Base-by-base conservation (phyloP, 2,888 invertebrate genomes). In the Pediacus dermestoides region DNA sequence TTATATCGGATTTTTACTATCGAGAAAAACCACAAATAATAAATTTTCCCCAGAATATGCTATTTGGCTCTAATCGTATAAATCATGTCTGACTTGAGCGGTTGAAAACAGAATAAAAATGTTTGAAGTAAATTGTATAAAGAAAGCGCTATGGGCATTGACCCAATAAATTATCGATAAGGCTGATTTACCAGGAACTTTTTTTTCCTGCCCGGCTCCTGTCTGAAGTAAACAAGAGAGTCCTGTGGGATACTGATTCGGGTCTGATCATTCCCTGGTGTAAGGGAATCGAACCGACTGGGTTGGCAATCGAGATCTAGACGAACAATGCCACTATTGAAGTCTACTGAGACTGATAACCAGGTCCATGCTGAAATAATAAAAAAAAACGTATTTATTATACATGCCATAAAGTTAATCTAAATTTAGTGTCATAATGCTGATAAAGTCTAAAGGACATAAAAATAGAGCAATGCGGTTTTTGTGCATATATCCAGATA, bases 171-270 rank as follows among this genome's bases (percentile, higher is more conserved):
- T 44, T 46, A 46, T 12, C 22, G 9, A 35, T 14, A 38, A 34
- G n/a, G 10, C 11, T n/a, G 35, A 52, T 58, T 62, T 56, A 71
- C 71, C 63, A 70, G 52, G 55, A 70, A 71, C 53, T 70, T 70
- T 53, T 70, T 71, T 54, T 71, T 71, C 37, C 70, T 53, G 31
- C 71, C 71, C 10, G 71, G 71, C 42, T 71, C 71, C 39, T 71
- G 70, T 42, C 70, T 57, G 54, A 71, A 70, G 50, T 71, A 71
- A 43, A 70, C 70, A 39, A 71, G 59, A n/a, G 70, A 60, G 41
- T 70, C 70, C 33, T 58, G 50, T 3, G 70, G 68, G 40, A 70
- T 58, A 13, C 56, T 59, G 42, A 70, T 61, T 31, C 48, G 53
- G 14, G 51, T 47, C 16, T 53, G 46, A 23, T 56, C 48, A 39